Conservation (phyloP, 1,140 invertebrate genomes). For the Conus ventricosus region DNA sequence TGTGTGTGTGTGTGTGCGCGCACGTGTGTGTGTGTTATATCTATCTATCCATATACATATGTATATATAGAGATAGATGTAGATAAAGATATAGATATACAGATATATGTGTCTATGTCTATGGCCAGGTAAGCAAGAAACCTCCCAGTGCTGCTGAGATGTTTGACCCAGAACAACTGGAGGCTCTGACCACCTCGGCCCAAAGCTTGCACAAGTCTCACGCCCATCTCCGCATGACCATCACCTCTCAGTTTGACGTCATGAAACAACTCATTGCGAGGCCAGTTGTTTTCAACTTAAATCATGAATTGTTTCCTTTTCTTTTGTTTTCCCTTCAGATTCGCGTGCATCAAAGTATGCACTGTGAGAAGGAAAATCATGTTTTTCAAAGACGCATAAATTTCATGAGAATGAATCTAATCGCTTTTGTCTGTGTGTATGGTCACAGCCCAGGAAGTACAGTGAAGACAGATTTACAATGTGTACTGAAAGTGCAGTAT, state of each 20-base stretch:
- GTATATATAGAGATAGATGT: neutral
- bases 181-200: slow-evolving; percentile 29
- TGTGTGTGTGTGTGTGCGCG: too few relatives aligned
- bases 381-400: neutral
- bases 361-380: neutral
- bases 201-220: slow-evolving; percentile 21
- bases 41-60: neutral
- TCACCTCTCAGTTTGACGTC: slow-evolving; percentile 19
- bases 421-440: too few relatives aligned
- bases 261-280: slow-evolving; percentile 33
- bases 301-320: neutral
- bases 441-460: too few relatives aligned
- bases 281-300: neutral
- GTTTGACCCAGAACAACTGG: slow-evolving; percentile 32
- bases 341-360: neutral
- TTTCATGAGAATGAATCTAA: too few relatives aligned
- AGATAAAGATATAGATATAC: neutral
- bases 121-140: slow-evolving; percentile 27
- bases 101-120: neutral
- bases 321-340: too few relatives aligned
- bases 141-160: neutral
- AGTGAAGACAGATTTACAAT: too few relatives aligned
- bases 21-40: too few relatives aligned
- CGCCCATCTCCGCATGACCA: slow-evolving; percentile 3
- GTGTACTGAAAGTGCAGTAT: too few relatives aligned